Evolutionary conservation across 2,797 vertebrate species (phyloP), one percentile per base, ranked within the genome.

Genomic region (Micromesistius poutassou): DNA sequence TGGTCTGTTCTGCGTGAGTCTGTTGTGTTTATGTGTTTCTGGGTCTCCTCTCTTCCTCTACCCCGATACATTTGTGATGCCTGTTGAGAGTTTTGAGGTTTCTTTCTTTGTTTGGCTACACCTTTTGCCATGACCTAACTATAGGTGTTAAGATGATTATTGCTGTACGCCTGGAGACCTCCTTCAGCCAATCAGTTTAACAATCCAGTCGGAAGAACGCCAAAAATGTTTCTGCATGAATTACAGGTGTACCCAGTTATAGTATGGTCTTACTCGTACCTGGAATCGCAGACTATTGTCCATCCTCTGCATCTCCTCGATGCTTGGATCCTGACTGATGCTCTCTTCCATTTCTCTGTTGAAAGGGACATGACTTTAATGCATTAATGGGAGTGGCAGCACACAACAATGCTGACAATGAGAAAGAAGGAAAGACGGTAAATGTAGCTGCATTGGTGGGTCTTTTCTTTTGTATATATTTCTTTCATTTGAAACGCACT

Each of bases 241-340:
- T 33, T 5, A 33, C 33, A 36, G 35, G 35, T 36, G 6, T 36
- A 36, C 35, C 8, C 35, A 36, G 35, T 38, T 38, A 38, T 38
- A 42, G 13, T 16, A 42, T 14, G 40, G 40, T 42, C n/a, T 62
- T 62, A 25, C 55, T 25, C 7, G 8, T 85, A 95, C 94, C 92
- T 93, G 93, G 80, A 94, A 93, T 10, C 91, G 81, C 14, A 93
- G 25, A 80, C 91, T 87, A 38, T 92, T 88, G n/a, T 85, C 89
- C 79, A 90, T 93, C 46, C 76, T 91, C 72, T 91, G 83, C 73
- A 85, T 78, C 31, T 91, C 87, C 71, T 92, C 90, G 84, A 84
- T 88, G 71, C 84, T 82, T 71, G 78, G 84, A 74, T 92, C 86
- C 68, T 90, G 89, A 30, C 75, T 73, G 8, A 76, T 84, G 75